Base-by-base conservation (phyloP, 1,140 invertebrate species). In the Trichonephila clavata region DNA sequence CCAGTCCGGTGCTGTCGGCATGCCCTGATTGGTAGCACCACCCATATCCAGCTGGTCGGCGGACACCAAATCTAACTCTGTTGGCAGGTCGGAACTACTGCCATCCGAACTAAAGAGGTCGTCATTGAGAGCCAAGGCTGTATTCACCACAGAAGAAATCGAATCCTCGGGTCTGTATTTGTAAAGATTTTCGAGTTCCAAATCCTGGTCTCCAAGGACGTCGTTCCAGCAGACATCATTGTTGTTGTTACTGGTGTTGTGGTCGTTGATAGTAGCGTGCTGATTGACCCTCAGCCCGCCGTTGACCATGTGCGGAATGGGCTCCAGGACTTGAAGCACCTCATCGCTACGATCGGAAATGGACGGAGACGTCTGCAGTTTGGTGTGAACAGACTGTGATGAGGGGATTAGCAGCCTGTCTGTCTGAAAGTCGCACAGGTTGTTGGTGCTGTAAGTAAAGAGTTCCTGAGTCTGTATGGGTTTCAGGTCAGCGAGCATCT, bases 181-280 rank as follows among this genome's bases (percentile, higher is more conserved):
- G 77, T 95, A 95, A 71, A 96, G 95, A 88, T 96, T 95, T 50
- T 96, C 96, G 65, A 95, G 61, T 63, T 95, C 95, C 16, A 95
- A 80, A 89, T 96, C 96, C 77, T 96, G 96, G 92, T 96, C 95
- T 18, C 94, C 96, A n/a, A 96, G 94, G 32, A 96, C 95, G n/a
- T 96, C 94, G 63, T 96, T 96, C 96, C 95, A 96, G 95, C 95
- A 96, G 86, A 96, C 95, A 92, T 96, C 96, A 92, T 96, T 96
- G 14, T 86, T 83, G 21, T 88, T 87, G 50, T 18, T 57, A 32
- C 10, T 50, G 32, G 27, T 84, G 14, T 61, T 92, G 20, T 84
- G 90, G 60, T 43, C 86, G 21, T 81, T 80, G 21, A 87, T 88
- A 59, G 59, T 65, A 14, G 80, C 8, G n/a, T 65, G 84, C 7